A percentile compares a stretch with the other conserved stretches of the same genome.
Conservation (phyloP, 2,888 invertebrate species). For the Tupiocoris notatus region DNA sequence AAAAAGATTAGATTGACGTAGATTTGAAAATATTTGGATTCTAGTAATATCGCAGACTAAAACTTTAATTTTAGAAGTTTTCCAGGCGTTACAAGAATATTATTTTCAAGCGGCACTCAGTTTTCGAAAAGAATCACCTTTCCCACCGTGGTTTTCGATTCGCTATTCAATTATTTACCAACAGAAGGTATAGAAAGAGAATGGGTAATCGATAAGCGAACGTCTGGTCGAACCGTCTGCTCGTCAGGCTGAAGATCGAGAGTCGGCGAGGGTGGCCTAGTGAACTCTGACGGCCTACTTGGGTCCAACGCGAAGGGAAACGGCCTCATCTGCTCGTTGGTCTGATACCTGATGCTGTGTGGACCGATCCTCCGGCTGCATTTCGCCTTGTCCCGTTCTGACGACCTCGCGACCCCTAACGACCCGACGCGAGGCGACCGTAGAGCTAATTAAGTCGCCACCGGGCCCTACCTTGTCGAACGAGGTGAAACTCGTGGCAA, state of each 20-base stretch:
- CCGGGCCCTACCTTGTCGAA: too few species aligned
- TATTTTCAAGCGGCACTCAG: too few species aligned
- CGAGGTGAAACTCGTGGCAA: too few species aligned
- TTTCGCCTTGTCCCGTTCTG: constrained; percentile 1
- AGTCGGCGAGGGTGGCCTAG: constrained; percentile 27
- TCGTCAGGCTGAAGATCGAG: constrained; percentile 1
- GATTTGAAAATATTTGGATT: too few species aligned
- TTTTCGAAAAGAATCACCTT: too few species aligned
- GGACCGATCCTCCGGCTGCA: not conserved
- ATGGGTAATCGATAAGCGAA: not conserved
- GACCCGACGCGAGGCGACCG: not conserved
- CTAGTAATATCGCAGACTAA: too few species aligned
- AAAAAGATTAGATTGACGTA: too few species aligned
- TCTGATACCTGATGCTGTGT: not conserved
- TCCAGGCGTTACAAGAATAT: too few species aligned
- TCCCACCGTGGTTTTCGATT: too few species aligned
- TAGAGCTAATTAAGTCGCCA: constrained; percentile 1
- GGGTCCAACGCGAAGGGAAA: not conserved
- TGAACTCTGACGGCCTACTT: constrained; percentile 42
- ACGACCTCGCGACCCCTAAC: constrained; percentile 27
- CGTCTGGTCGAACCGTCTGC: not conserved
- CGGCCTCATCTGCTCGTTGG: not conserved
- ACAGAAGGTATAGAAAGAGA: too few species aligned
- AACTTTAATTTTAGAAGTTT: too few species aligned
- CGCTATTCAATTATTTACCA: too few species aligned